Conservation (phyloP, 2,888 invertebrate species). For the Matsumyia berberina region DNA sequence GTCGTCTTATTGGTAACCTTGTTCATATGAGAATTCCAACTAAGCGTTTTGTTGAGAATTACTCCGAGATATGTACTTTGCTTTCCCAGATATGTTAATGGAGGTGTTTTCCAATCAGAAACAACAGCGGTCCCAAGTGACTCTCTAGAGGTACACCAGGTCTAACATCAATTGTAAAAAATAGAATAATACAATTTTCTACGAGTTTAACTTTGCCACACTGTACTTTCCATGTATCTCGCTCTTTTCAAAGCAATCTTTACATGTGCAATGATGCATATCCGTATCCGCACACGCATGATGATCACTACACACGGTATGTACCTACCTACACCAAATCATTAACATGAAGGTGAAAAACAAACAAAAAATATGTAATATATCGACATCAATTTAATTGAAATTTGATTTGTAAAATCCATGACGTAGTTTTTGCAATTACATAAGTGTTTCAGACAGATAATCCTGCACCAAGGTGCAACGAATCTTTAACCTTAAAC, state of each 20-base stretch:
- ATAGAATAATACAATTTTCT: background rate
- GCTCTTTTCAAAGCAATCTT: background rate
- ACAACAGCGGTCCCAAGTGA: too few species aligned
- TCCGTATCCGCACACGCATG: conserved; percentile 40
- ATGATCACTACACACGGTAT: conserved; percentile 16
- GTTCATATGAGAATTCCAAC: too few species aligned
- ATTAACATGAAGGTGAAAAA: background rate
- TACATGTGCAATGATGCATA: conserved; percentile 63
- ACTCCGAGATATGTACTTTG: too few species aligned
- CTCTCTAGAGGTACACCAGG: too few species aligned
- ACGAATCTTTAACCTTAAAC: conserved; percentile 12
- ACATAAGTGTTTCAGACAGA: too few species aligned
- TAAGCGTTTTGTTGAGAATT: too few species aligned
- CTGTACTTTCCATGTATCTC: background rate
- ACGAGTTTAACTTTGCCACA: background rate
- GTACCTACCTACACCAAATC: background rate
- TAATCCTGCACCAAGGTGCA: background rate
- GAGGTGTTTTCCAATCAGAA: too few species aligned
- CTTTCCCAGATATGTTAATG: too few species aligned
- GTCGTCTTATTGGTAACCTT: too few species aligned
- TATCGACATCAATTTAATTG: conserved; percentile 5
- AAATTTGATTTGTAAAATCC: too few species aligned
- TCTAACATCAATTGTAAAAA: conserved; percentile 1
- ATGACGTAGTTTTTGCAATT: too few species aligned
- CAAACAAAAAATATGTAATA: background rate